Conservation (phyloP, 2,888 invertebrate species). For the Rhopalosiphum nymphaeae region DNA sequence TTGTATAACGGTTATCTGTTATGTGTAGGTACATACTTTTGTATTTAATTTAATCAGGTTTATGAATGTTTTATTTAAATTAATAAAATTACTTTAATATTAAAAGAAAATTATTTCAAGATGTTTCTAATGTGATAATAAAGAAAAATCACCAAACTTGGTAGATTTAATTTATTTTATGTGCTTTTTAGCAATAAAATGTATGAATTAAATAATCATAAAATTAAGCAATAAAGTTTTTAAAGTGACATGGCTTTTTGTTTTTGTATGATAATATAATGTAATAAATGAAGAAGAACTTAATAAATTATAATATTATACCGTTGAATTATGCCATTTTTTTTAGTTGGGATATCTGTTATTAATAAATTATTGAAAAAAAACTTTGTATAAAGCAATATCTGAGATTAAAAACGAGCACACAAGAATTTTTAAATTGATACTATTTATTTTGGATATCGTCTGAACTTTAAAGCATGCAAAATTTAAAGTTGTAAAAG, state of each 20-base stretch:
- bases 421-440: background rate
- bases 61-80: background rate
- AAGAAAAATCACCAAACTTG: background rate
- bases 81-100: background rate
- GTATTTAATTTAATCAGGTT: background rate
- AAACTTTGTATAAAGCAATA: background rate
- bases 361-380: background rate
- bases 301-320: background rate
- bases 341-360: background rate
- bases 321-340: background rate
- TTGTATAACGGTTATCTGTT: background rate
- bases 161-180: conserved; percentile 17
- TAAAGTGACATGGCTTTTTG: background rate
- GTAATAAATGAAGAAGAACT: background rate
- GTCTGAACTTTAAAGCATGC: background rate
- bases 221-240: background rate
- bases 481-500: background rate
- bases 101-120: background rate
- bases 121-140: background rate
- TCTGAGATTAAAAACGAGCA: background rate
- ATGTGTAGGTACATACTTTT: background rate
- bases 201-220: conserved; percentile 16
- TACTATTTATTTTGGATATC: background rate
- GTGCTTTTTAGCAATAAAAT: conserved; percentile 26
- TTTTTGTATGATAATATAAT: background rate